phyloP scores from a whole-genome alignment of 2,113 vertebrate genomes.

The Mesembrinibis cayennensis region DNA sequence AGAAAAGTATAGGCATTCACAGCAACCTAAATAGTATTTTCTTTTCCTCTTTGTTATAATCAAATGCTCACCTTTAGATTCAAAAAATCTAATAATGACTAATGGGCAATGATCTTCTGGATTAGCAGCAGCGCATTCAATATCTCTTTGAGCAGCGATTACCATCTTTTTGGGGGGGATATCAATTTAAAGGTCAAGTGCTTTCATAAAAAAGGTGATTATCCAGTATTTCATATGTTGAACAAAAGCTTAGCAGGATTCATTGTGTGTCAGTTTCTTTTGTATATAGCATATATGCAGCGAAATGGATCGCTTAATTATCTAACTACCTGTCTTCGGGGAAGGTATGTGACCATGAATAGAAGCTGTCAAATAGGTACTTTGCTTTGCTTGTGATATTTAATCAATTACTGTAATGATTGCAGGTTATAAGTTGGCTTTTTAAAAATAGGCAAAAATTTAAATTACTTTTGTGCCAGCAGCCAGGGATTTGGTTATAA shows the following conservation, averaged over 20 bases:
- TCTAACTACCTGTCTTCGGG: conserved; percentile 73
- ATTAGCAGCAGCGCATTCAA: conserved; percentile 57
- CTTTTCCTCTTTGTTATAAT: conserved; percentile 31
- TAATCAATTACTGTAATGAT: conserved; percentile 66
- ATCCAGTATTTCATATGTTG: conserved; percentile 72
- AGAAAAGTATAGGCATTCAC: conserved; percentile 22
- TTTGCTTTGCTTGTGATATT: conserved; percentile 68
- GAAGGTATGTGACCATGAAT: conserved; percentile 52
- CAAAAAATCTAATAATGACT: conserved; percentile 48
- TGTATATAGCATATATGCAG: conserved; percentile 58
- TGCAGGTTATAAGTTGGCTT: conserved; percentile 67
- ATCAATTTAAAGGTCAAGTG: conserved; percentile 79
- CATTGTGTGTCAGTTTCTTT: conserved; percentile 67
- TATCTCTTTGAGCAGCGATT: conserved; percentile 67
- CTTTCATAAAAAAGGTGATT: conserved; percentile 75
- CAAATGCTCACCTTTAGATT: conserved; percentile 18
- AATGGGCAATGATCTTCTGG: conserved; percentile 48
- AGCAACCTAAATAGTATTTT: conserved; percentile 29
- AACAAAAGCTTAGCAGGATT: conserved; percentile 72
- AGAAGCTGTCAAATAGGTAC: conserved; percentile 49
- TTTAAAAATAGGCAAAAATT: conserved; percentile 71
- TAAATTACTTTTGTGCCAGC: conserved; percentile 58
- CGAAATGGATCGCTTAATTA: conserved; percentile 73
- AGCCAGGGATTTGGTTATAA: conserved; percentile 49
- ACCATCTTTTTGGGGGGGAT: conserved; percentile 61